A percentile compares a stretch with the other conserved stretches of the same genome.
These are phyloP conservation scores for Sprattus sprattus DNA, from an alignment of 2,113 vertebrate genomes.

Conservation along the genomic window DNA sequence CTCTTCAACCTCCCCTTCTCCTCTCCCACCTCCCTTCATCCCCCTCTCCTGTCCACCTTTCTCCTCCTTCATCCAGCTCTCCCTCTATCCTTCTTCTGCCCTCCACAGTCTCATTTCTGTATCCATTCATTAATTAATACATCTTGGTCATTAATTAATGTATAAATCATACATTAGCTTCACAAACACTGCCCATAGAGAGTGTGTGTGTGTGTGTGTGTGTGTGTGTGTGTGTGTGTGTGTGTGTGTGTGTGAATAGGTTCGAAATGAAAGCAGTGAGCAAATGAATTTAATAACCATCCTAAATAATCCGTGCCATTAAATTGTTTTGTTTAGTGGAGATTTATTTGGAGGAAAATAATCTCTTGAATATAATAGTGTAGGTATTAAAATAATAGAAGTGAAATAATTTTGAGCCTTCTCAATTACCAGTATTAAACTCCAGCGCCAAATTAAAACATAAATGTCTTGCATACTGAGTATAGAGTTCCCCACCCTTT, in stretches of 20 bases:
- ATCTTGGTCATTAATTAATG: neutral
- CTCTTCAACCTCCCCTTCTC: conserved; percentile 2
- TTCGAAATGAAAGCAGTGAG: neutral
- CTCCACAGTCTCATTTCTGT: neutral
- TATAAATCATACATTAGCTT: neutral
- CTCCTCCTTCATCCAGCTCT: neutral
- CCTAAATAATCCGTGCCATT: conserved; percentile 7
- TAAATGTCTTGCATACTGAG: conserved; percentile 12
- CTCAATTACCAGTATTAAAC: conserved; percentile 34
- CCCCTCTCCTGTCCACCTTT: neutral
- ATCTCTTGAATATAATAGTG: conserved; percentile 18
- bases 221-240: neutral
- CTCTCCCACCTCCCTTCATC: neutral
- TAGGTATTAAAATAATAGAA: conserved; percentile 32
- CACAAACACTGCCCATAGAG: neutral
- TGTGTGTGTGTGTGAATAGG: neutral
- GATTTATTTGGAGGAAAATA: conserved; percentile 3
- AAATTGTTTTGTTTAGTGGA: conserved; percentile 9
- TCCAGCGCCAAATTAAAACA: conserved; percentile 23
- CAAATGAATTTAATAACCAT: conserved; percentile 14
- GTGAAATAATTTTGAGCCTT: conserved; percentile 7
- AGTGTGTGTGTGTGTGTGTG: neutral
- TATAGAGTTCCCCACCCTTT: neutral
- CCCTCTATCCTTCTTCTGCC: neutral
- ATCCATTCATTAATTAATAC: neutral